These are phyloP conservation scores for Eriocheir sinensis DNA, from an alignment of 1,140 invertebrate species.

Conservation along the genomic window DNA sequence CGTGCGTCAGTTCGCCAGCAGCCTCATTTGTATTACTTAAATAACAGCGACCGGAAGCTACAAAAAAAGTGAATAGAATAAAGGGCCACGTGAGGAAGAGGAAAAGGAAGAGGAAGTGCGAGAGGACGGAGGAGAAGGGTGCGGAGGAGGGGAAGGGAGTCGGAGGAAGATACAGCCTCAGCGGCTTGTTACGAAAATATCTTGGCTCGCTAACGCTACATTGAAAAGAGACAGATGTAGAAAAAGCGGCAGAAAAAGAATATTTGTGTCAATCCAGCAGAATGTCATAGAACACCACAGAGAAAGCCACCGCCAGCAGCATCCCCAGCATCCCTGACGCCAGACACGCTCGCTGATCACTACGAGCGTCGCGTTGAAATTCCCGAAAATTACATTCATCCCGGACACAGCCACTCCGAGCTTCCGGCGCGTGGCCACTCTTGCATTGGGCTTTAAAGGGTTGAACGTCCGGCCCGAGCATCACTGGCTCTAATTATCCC, in stretches of 20 bases:
- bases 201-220: neutral
- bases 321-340: neutral
- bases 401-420: constrained; percentile 67
- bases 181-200: neutral
- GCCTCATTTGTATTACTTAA: too few species aligned
- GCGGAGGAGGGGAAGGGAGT: neutral
- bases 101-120: constrained; percentile 35
- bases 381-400: constrained; percentile 52
- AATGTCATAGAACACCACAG: neutral
- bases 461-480: constrained; percentile 63
- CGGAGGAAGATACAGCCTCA: too few species aligned
- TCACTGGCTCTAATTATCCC: constrained; percentile 42
- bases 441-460: constrained; percentile 74
- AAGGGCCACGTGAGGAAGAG: constrained; percentile 12
- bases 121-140: neutral
- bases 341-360: constrained; percentile 53
- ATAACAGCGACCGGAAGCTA: neutral
- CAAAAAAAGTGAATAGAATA: neutral
- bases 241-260: too few species aligned
- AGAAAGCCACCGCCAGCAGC: too few species aligned
- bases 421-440: constrained; percentile 71
- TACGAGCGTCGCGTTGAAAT: constrained; percentile 53
- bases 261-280: neutral
- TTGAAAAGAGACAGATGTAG: neutral
- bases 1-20: too few species aligned